Conservation (phyloP, 2,888 invertebrate genomes). For the Lissocephala sabroskyi region DNA sequence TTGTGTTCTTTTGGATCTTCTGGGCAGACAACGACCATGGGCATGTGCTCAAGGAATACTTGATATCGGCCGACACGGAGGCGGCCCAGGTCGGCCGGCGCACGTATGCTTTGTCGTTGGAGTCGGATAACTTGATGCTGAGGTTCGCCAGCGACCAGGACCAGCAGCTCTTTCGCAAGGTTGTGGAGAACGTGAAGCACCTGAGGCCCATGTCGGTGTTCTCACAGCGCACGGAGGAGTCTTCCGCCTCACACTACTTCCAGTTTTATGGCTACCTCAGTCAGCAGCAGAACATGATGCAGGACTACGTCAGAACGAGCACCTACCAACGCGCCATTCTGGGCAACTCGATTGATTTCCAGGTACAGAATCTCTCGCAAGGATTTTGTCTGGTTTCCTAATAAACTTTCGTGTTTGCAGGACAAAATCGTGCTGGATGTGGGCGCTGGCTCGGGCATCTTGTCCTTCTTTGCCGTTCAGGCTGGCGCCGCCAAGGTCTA, state of each 20-base stretch:
- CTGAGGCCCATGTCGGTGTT: slow-evolving; percentile 83
- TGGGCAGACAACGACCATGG: slow-evolving; percentile 55
- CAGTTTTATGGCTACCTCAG: slow-evolving; percentile 99
- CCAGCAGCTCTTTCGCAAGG: slow-evolving; percentile 69
- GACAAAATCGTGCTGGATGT: slow-evolving; percentile 97
- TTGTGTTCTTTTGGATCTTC: neutral
- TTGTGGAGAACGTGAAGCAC: slow-evolving; percentile 71
- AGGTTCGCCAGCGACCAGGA: slow-evolving; percentile 68
- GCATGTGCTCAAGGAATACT: slow-evolving; percentile 66
- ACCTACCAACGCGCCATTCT: slow-evolving; percentile 98
- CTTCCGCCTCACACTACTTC: slow-evolving; percentile 98
- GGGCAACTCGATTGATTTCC: slow-evolving; percentile 93
- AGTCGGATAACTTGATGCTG: slow-evolving; percentile 68
- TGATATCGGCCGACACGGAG: slow-evolving; percentile 69
- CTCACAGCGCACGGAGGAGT: slow-evolving; percentile 96
- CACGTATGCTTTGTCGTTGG: slow-evolving; percentile 68
- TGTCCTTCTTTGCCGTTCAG: slow-evolving; percentile 98
- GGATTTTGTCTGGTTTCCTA: too few species aligned
- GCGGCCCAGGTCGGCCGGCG: slow-evolving; percentile 68
- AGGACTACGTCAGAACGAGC: slow-evolving; percentile 98
- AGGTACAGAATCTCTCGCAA: too few species aligned
- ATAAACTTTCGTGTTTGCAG: too few species aligned
- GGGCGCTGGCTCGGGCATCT: slow-evolving; percentile 98
- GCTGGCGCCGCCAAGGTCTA: slow-evolving; percentile 97
- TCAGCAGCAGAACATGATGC: slow-evolving; percentile 99